Conservation (phyloP, 92 coral and sea anemone species). For the Anthopleura xanthogrammica region DNA sequence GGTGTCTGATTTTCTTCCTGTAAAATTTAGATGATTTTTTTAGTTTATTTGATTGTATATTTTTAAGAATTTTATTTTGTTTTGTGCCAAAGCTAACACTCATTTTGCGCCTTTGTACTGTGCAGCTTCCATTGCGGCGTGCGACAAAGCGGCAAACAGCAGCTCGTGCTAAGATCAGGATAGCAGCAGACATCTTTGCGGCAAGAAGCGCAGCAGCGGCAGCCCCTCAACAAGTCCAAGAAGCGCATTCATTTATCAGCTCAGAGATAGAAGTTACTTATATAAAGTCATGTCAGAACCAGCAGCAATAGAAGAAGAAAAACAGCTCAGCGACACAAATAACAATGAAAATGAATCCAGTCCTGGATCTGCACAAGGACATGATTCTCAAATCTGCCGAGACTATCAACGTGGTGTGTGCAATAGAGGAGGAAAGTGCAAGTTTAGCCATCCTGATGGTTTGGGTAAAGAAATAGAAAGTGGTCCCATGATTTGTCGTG, state of each 20-base stretch:
- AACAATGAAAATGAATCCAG: constrained; percentile 54
- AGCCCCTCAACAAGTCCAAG: constrained; percentile 16
- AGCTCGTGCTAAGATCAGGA: constrained; percentile 38
- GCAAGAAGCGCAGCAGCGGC: constrained; percentile 53
- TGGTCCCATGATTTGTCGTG: constrained; percentile 98
- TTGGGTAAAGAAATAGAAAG: constrained; percentile 92
- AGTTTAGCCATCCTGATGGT: constrained; percentile 93
- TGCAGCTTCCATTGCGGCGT: constrained; percentile 91
- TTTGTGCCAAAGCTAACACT: constrained; percentile 40
- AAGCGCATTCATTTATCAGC: constrained; percentile 37
- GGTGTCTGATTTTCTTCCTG: not conserved
- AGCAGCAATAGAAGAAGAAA: constrained; percentile 33
- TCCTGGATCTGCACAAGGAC: constrained; percentile 2
- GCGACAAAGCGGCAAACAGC: constrained; percentile 67
- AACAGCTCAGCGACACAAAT: constrained; percentile 55
- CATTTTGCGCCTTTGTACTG: constrained; percentile 77
- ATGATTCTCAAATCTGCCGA: constrained; percentile 77
- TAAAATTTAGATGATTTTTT: not conserved
- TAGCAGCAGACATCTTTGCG: constrained; percentile 70
- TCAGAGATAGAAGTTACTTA: constrained; percentile 30
- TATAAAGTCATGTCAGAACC: constrained; percentile 37
- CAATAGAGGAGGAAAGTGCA: constrained; percentile 95
- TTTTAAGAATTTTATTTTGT: not conserved
- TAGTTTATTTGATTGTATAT: not conserved
- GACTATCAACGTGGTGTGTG: constrained; percentile 99